Conservation (phyloP, 2,888 invertebrate genomes). For the Corbicula japonica region DNA sequence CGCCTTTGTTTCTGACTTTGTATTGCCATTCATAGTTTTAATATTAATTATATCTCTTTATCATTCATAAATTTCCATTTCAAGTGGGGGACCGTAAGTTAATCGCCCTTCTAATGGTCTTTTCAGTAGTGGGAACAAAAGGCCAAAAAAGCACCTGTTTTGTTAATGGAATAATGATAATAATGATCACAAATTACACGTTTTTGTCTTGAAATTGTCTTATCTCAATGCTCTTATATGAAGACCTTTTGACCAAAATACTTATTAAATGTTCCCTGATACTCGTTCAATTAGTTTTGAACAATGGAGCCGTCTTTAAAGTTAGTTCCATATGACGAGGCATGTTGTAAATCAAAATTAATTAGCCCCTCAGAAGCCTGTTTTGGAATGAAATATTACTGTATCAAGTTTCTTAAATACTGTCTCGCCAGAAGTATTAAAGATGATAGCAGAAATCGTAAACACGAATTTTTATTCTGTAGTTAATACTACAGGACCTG, state of each 20-base stretch:
- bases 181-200: slow-evolving; percentile 33
- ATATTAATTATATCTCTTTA: background rate
- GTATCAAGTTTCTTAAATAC: slow-evolving; percentile 36
- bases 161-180: slow-evolving; percentile 15
- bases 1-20: too few species aligned
- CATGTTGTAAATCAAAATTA: slow-evolving; percentile 45
- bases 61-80: slow-evolving; percentile 9
- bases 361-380: slow-evolving; percentile 47
- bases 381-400: slow-evolving; percentile 29
- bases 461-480: slow-evolving; percentile 22
- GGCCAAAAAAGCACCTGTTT: slow-evolving; percentile 28
- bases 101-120: slow-evolving; percentile 12
- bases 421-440: slow-evolving; percentile 48
- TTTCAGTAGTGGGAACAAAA: slow-evolving; percentile 28
- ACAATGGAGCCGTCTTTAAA: slow-evolving; percentile 41
- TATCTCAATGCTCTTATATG: slow-evolving; percentile 36
- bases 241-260: slow-evolving; percentile 17
- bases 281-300: slow-evolving; percentile 44
- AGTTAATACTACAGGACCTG: slow-evolving; percentile 19
- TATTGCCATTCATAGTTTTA: too few species aligned
- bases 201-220: slow-evolving; percentile 39
- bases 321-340: slow-evolving; percentile 51
- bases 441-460: slow-evolving; percentile 35
- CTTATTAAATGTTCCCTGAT: slow-evolving; percentile 27
- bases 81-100: slow-evolving; percentile 24